Evolutionary conservation across 2,113 vertebrate genomes (phyloP).

Genomic region (Dipodomys ordii): DNA sequence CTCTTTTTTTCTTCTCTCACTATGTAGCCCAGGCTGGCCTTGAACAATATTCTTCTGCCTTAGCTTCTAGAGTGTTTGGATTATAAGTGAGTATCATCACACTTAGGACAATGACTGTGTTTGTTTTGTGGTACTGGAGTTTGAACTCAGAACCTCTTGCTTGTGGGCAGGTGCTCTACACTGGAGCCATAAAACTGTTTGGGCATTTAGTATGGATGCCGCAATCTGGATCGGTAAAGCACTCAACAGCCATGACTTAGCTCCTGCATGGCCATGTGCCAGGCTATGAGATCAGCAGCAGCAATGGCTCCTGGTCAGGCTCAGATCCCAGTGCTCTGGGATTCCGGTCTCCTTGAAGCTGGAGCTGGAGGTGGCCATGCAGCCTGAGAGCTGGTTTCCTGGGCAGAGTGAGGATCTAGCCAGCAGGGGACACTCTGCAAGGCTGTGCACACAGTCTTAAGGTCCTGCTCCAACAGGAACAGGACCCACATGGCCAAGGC

Average conservation of each 20-base stretch:
- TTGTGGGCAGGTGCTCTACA: too few relatives aligned
- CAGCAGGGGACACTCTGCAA: not conserved
- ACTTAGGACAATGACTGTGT: not conserved
- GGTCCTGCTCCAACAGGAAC: too few relatives aligned
- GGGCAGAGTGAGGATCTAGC: not conserved
- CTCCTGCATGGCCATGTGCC: not conserved
- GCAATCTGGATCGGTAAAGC: not conserved
- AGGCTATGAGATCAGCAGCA: too few relatives aligned
- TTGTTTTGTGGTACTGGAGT: not conserved
- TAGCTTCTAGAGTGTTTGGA: not conserved
- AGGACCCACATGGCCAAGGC: not conserved
- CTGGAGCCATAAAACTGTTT: too few relatives aligned
- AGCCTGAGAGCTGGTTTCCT: not conserved
- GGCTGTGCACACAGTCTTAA: accelerated
- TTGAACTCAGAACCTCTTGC: too few relatives aligned
- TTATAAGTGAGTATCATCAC: not conserved
- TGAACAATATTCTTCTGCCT: not conserved
- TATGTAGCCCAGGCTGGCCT: too few relatives aligned
- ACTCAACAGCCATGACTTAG: not conserved
- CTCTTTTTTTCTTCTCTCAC: too few relatives aligned
- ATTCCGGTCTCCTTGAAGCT: not conserved
- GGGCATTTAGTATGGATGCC: not conserved
- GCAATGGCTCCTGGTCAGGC: not conserved
- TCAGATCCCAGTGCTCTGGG: accelerated
- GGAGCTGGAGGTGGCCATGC: not conserved